phyloP scores from a whole-genome alignment of 2,888 invertebrate species.

The Limnephilus auricula region DNA sequence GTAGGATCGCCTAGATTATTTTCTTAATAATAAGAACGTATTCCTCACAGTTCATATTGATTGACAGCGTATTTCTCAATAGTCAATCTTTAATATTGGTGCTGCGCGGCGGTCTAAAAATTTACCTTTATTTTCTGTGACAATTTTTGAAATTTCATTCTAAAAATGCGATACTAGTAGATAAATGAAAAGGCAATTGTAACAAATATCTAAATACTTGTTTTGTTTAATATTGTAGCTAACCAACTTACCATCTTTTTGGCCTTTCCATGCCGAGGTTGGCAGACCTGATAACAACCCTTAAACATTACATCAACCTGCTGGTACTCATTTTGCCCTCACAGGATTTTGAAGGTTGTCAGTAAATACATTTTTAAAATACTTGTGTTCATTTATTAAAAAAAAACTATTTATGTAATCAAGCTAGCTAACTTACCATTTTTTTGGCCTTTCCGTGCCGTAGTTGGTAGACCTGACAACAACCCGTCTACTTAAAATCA shows the following conservation, averaged over 20 bases:
- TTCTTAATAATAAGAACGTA: not conserved
- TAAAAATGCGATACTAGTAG: not conserved
- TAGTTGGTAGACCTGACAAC: not conserved
- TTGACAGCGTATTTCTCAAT: not conserved
- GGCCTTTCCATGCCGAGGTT: conserved; percentile 2
- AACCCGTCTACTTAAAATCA: not conserved
- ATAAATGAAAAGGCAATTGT: not conserved
- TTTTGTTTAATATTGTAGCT: not conserved
- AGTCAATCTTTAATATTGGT: not conserved
- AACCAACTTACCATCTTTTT: not conserved
- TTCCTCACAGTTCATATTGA: not conserved
- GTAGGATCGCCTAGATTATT: not conserved
- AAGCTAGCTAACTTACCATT: not conserved
- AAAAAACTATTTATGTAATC: not conserved
- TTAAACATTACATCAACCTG: not conserved
- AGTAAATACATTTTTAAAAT: not conserved
- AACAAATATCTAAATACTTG: not conserved
- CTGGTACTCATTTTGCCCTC: not conserved
- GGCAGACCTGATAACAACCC: conserved; percentile 2
- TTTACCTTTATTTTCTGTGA: not conserved
- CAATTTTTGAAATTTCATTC: not conserved
- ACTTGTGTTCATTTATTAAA: not conserved
- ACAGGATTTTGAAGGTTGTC: not conserved
- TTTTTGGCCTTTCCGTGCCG: conserved; percentile 2
- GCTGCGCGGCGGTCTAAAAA: not conserved